Evolutionary conservation across 2,113 vertebrate species (phyloP).

Genomic region (Pseudopodoces humilis): DNA sequence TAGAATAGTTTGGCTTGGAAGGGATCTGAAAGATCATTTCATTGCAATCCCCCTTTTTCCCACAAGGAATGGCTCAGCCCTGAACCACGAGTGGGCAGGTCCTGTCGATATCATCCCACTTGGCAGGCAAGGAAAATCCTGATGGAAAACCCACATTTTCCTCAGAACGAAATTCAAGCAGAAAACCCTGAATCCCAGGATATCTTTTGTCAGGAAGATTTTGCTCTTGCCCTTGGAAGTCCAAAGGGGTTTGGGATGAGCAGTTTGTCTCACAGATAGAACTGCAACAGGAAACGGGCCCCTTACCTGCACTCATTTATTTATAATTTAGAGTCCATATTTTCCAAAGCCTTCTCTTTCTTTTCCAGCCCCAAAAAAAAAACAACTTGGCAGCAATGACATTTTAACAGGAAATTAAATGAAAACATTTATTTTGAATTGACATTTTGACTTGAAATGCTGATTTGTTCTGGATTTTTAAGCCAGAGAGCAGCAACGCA

Average conservation of each 20-base stretch:
- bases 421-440: constrained; percentile 59
- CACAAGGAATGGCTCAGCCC: not conserved
- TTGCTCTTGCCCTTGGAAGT: not conserved
- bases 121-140: not conserved
- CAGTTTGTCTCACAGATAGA: not conserved
- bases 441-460: constrained; percentile 58
- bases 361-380: not conserved
- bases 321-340: not conserved
- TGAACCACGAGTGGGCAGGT: not conserved
- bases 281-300: not conserved
- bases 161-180: not conserved
- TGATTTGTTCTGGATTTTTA: constrained; percentile 32
- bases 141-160: not conserved
- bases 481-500: not conserved
- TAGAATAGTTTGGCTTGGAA: not conserved
- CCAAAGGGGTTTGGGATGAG: not conserved
- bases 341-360: not conserved
- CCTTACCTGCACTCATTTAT: not conserved
- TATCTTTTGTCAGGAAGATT: not conserved
- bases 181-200: not conserved
- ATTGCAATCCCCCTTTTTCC: not conserved
- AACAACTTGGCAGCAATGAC: constrained; percentile 46
- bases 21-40: not conserved
- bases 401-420: constrained; percentile 59
- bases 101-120: not conserved